Evolutionary conservation across 1,140 invertebrate genomes (phyloP).

Genomic region (Bemisia tabaci): DNA sequence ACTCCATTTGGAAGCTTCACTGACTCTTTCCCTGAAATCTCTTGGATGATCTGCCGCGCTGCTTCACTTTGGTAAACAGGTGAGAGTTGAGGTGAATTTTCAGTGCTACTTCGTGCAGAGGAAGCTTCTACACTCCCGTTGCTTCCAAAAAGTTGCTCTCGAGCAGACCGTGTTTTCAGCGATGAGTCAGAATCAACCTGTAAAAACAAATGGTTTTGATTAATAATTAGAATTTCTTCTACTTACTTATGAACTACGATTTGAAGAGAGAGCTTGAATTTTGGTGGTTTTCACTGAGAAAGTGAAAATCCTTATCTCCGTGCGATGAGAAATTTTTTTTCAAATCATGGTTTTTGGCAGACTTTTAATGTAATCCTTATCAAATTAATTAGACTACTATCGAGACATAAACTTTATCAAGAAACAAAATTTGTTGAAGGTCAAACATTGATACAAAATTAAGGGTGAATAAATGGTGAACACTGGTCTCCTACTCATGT

Average conservation of each 20-base stretch:
- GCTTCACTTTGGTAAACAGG: constrained; percentile 70
- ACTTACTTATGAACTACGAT: too few relatives aligned
- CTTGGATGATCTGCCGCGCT: constrained; percentile 67
- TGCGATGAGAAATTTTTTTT: too few relatives aligned
- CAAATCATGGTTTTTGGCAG: too few relatives aligned
- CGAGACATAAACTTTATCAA: too few relatives aligned
- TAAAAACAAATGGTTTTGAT: constrained; percentile 17
- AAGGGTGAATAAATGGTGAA: constrained; percentile 7
- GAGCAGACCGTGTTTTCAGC: constrained; percentile 23
- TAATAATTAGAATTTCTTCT: constrained; percentile 15
- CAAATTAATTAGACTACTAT: too few relatives aligned
- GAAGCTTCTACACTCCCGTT: constrained; percentile 7
- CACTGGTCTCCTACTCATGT: constrained; percentile 12
- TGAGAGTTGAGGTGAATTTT: constrained; percentile 29
- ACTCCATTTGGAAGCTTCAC: constrained; percentile 21
- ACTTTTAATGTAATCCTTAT: too few relatives aligned
- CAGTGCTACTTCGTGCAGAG: constrained; percentile 16
- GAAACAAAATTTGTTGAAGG: too few relatives aligned
- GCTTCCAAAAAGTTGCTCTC: constrained; percentile 33
- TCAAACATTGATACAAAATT: background rate
- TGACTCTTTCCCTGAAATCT: constrained; percentile 29
- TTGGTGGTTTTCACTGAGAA: too few relatives aligned
- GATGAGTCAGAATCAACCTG: constrained; percentile 21
- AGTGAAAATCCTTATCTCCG: too few relatives aligned
- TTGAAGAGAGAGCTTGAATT: too few relatives aligned